phyloP scores from a whole-genome alignment of 1,140 invertebrate genomes.

The Oreohelix idahoensis region DNA sequence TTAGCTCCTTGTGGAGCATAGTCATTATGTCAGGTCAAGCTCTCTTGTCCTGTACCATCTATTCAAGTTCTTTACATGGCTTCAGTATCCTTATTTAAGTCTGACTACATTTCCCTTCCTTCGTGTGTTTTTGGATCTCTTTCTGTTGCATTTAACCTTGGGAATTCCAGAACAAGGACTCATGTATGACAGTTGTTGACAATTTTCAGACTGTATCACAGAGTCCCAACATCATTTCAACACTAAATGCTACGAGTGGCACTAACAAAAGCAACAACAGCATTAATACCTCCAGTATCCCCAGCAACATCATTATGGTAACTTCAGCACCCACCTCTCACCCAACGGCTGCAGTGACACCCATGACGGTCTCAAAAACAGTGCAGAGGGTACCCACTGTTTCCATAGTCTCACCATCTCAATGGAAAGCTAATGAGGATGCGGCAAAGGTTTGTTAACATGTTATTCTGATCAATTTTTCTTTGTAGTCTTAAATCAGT shows the following conservation, averaged over 20 bases:
- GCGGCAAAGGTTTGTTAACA: neutral
- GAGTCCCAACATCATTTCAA: neutral
- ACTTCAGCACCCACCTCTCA: neutral
- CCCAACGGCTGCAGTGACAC: neutral
- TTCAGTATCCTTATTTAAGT: too few relatives aligned
- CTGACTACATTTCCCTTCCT: too few relatives aligned
- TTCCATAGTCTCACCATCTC: neutral
- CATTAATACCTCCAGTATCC: neutral
- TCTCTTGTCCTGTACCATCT: too few relatives aligned
- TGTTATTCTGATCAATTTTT: neutral
- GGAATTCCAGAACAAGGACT: too few relatives aligned
- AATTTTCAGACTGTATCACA: neutral
- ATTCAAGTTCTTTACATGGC: too few relatives aligned
- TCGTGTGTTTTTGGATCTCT: too few relatives aligned
- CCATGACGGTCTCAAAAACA: neutral
- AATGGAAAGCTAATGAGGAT: constrained; percentile 15
- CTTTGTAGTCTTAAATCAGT: too few relatives aligned
- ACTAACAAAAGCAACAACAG: constrained; percentile 14
- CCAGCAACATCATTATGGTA: neutral
- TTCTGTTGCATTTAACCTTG: too few relatives aligned
- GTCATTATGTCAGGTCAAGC: too few relatives aligned
- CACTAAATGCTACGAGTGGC: neutral
- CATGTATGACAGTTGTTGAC: neutral
- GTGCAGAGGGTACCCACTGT: neutral
- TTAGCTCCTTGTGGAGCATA: too few relatives aligned